These are phyloP conservation scores for Micronisus gabar DNA, from an alignment of 2,113 vertebrate species.

Conservation along the genomic window DNA sequence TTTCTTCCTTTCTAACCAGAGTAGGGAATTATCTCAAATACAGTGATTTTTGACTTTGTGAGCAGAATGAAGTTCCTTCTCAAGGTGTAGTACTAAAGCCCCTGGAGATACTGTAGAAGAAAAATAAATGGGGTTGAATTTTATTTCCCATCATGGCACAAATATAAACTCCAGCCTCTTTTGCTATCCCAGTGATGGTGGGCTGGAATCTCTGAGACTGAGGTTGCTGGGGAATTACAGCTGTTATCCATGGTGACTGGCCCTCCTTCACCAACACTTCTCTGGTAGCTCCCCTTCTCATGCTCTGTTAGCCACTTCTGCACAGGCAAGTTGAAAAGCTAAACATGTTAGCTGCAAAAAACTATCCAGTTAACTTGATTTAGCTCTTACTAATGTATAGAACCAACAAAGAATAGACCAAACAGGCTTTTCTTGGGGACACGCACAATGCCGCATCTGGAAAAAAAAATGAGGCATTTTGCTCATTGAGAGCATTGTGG, in stretches of 20 bases:
- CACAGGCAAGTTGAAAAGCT: not conserved
- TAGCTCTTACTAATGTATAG: not conserved
- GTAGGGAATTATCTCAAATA: not conserved
- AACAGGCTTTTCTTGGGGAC: not conserved
- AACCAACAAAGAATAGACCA: not conserved
- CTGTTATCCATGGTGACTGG: not conserved
- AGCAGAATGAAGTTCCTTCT: not conserved
- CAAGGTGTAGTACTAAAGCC: not conserved
- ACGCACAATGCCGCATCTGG: accelerated
- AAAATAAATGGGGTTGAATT: not conserved
- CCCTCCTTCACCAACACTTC: not conserved
- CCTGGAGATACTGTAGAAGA: not conserved
- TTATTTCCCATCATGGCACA: not conserved
- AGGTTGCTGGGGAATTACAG: not conserved
- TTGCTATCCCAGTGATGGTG: accelerated
- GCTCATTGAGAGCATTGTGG: not conserved
- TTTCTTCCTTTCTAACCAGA: not conserved
- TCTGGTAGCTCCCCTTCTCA: not conserved
- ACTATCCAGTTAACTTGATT: not conserved
- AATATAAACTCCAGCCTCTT: not conserved
- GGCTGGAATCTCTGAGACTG: not conserved
- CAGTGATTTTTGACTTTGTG: not conserved
- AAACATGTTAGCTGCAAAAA: not conserved
- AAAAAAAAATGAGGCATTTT: not conserved
- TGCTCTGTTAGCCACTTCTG: not conserved